Evolutionary conservation across 1,140 invertebrate species (phyloP).

Genomic region (Cyclina sinensis): DNA sequence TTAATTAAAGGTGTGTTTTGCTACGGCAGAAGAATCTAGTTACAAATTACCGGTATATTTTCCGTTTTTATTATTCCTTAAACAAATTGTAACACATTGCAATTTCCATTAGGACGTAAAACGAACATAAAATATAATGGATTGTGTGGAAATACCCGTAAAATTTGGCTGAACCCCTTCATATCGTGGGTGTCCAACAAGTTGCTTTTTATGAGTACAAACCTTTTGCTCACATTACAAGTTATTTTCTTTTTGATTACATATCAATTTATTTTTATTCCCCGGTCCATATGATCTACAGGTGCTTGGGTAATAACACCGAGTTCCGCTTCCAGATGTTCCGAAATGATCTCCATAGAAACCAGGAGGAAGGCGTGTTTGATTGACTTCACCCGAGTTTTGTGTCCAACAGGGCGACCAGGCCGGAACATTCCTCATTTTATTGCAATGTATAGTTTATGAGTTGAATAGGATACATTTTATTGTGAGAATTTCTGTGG

Average conservation of each 20-base stretch:
- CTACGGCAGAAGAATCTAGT: not conserved
- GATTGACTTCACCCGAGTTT: not conserved
- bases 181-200: conserved; percentile 60
- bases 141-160: not conserved
- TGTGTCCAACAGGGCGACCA: conserved; percentile 18
- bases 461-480: conserved; percentile 7
- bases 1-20: too few relatives aligned
- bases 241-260: conserved; percentile 55
- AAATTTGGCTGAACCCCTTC: not conserved
- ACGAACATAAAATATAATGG: conserved; percentile 29
- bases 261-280: conserved; percentile 67
- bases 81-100: conserved; percentile 30
- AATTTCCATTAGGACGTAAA: conserved; percentile 20
- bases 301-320: conserved; percentile 52
- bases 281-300: conserved; percentile 53
- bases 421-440: not conserved
- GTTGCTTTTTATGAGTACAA: conserved; percentile 33
- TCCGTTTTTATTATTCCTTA: conserved; percentile 8
- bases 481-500: conserved; percentile 16
- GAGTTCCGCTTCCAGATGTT: conserved; percentile 40
- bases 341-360: not conserved
- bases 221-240: conserved; percentile 56
- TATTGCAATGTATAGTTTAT: conserved; percentile 6
- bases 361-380: conserved; percentile 15
- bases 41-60: not conserved